Evolutionary conservation across 2,888 invertebrate species (phyloP).

Genomic region (Patella caerulea): DNA sequence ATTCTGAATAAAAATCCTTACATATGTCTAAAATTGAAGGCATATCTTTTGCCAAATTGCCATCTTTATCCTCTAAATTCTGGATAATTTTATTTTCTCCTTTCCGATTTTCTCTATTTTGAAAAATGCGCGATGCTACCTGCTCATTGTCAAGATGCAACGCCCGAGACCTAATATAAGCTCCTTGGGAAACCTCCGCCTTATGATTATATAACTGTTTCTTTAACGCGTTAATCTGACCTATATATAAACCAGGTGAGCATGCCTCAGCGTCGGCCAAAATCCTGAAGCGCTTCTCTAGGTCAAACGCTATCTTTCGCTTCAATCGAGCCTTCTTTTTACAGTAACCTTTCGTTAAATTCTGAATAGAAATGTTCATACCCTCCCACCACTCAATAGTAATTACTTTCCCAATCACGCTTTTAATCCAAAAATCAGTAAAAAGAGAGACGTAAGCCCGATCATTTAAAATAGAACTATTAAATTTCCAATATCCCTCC

Average conservation of each 20-base stretch:
- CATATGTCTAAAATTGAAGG: constrained; percentile 18
- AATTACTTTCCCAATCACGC: background rate
- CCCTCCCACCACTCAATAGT: background rate
- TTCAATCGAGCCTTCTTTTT: background rate
- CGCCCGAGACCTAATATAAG: constrained; percentile 9
- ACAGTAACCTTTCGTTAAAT: background rate
- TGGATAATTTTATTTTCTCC: constrained; percentile 3
- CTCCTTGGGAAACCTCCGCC: background rate
- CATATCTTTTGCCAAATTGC: background rate
- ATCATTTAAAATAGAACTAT: background rate
- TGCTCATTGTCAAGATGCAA: background rate
- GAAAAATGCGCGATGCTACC: constrained; percentile 5
- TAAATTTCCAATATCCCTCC: background rate
- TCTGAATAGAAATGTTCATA: background rate
- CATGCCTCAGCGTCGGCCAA: background rate
- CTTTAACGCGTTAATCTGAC: background rate
- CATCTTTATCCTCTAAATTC: constrained; percentile 11
- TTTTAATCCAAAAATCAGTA: background rate
- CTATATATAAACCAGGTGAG: background rate
- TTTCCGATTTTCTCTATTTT: constrained; percentile 1
- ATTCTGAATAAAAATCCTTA: constrained; percentile 17
- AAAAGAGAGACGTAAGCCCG: constrained; percentile 10
- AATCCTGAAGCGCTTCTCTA: background rate
- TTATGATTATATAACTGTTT: background rate
- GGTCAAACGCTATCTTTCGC: background rate